Percentiles rank a stretch among this genome's conserved stretches.
Conservation (phyloP, 2,113 vertebrate genomes). For the Rhodinocichla rosea region DNA sequence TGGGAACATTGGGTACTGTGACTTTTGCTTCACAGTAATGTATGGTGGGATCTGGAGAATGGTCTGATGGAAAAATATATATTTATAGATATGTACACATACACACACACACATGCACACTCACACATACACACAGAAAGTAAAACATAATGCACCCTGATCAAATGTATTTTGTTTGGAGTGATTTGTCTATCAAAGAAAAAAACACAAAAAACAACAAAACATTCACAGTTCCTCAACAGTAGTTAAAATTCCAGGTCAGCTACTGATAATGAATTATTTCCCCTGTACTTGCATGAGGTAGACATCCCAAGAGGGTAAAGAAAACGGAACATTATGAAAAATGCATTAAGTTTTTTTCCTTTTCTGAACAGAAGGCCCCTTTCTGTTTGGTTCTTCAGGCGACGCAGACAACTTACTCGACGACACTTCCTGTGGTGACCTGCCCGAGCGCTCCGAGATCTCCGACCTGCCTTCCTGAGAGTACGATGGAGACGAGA, state of each 20-base stretch:
- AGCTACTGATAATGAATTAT: slow-evolving; percentile 73
- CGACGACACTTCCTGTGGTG: slow-evolving; percentile 80
- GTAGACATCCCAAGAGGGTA: slow-evolving; percentile 78
- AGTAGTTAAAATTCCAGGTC: slow-evolving; percentile 79
- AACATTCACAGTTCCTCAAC: slow-evolving; percentile 76
- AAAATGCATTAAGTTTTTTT: slow-evolving; percentile 84
- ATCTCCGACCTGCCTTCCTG: slow-evolving; percentile 74
- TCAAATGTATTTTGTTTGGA: slow-evolving; percentile 72
- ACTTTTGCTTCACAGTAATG: slow-evolving; percentile 53
- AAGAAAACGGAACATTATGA: slow-evolving; percentile 36
- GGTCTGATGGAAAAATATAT: slow-evolving; percentile 32
- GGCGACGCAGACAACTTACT: slow-evolving; percentile 80
- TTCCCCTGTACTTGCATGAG: slow-evolving; percentile 81
- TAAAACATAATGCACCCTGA: slow-evolving; percentile 70
- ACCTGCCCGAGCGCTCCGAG: slow-evolving; percentile 76
- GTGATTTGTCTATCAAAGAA: slow-evolving; percentile 75
- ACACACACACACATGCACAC: slow-evolving; percentile 11
- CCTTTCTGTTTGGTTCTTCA: slow-evolving; percentile 86
- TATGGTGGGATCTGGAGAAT: slow-evolving; percentile 7
- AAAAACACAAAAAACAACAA: background rate
- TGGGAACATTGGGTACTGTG: slow-evolving; percentile 11
- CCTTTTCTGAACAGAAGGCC: slow-evolving; percentile 88
- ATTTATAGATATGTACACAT: slow-evolving; percentile 38
- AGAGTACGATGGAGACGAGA: slow-evolving; percentile 54
- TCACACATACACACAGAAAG: background rate